These are phyloP conservation scores for Pectinophora gossypiella DNA, from an alignment of 1,140 invertebrate genomes.

Conservation along the genomic window DNA sequence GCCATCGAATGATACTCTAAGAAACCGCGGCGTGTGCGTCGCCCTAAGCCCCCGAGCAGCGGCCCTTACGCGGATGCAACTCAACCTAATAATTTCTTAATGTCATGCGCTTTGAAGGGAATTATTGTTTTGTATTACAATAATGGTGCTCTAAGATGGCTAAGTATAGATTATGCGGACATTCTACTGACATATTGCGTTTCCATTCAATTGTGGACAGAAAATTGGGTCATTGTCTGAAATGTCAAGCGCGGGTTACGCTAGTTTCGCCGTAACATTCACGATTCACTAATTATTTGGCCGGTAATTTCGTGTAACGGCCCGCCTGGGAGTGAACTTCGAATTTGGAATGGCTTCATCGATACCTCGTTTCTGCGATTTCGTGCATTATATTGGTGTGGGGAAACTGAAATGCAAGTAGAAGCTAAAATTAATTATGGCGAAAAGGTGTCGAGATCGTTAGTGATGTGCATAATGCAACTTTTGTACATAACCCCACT, in stretches of 20 bases:
- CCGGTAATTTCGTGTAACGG: background rate
- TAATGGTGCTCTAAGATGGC: slow-evolving; percentile 58
- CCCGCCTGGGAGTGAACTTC: no score
- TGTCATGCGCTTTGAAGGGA: slow-evolving; percentile 67
- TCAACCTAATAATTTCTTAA: slow-evolving; percentile 71
- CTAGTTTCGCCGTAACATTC: no score
- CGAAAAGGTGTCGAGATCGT: no score
- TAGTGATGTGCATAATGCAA: no score
- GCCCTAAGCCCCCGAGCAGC: slow-evolving; percentile 43
- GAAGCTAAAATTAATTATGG: no score
- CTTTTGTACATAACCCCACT: no score
- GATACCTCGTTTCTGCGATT: no score
- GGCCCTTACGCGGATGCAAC: slow-evolving; percentile 59
- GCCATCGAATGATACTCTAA: no score
- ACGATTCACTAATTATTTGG: slow-evolving; percentile 33
- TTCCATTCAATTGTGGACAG: slow-evolving; percentile 18
- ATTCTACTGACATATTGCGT: slow-evolving; percentile 24
- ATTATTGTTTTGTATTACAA: slow-evolving; percentile 70
- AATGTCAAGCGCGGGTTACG: slow-evolving; percentile 19
- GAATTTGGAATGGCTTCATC: no score
- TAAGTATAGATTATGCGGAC: slow-evolving; percentile 49
- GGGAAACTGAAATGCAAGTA: no score
- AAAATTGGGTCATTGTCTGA: slow-evolving; percentile 18
- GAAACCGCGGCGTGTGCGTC: slow-evolving; percentile 12
- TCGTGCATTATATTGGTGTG: no score